Evolutionary conservation across 2,113 vertebrate genomes (phyloP).

Genomic region (Entosphenus tridentatus): DNA sequence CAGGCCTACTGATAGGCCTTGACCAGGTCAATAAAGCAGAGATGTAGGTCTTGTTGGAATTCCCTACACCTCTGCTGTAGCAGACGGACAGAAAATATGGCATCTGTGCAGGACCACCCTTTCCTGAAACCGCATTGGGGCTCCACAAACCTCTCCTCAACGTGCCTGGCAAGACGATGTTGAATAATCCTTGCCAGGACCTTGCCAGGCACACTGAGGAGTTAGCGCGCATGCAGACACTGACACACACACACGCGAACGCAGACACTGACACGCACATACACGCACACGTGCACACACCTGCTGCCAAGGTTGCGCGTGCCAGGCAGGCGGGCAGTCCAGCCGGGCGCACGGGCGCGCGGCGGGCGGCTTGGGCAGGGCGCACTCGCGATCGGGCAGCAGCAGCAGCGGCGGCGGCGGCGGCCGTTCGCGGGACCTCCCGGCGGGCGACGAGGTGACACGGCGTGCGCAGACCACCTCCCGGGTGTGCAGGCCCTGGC

Average conservation of each 20-base stretch:
- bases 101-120: no score
- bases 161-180: no score
- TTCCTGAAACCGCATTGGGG: no score
- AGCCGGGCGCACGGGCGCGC: conserved; percentile 56
- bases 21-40: no score
- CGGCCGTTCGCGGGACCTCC: conserved; percentile 14
- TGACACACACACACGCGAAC: neutral
- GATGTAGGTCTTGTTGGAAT: no score
- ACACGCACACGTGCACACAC: conserved; percentile 17
- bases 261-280: neutral
- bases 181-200: no score
- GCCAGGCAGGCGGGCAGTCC: conserved; percentile 50
- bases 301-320: conserved; percentile 55
- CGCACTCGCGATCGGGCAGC: conserved; percentile 22
- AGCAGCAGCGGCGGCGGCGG: conserved; percentile 14
- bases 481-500: conserved; percentile 55
- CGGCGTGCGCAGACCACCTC: conserved; percentile 47
- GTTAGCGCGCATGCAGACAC: neutral
- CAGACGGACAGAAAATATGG: no score
- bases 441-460: conserved; percentile 9
- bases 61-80: no score
- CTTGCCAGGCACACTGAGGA: no score
- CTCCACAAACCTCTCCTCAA: no score
- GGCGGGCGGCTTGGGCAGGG: conserved; percentile 28
- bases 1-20: no score